Percentiles rank a stretch among this genome's conserved stretches.
Conservation (phyloP, 2,888 invertebrate genomes). For the Bugula neritina region DNA sequence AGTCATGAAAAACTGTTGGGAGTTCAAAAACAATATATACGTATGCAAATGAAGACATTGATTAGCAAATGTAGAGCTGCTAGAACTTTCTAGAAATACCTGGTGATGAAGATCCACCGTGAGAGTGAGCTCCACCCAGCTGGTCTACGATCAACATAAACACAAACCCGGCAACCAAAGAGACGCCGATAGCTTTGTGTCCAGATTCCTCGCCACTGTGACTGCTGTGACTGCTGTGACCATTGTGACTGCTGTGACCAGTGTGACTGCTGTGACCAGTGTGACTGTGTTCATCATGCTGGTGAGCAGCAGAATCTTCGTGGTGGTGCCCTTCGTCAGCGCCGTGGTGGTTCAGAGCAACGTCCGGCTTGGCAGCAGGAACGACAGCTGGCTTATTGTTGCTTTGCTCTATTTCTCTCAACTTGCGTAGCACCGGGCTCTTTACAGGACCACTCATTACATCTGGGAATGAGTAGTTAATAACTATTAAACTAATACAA, state of each 20-base stretch:
- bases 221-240: too few relatives aligned
- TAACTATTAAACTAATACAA: too few relatives aligned
- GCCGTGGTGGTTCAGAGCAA: constrained; percentile 24
- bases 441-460: neutral
- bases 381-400: neutral
- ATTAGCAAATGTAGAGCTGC: too few relatives aligned
- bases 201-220: constrained; percentile 56
- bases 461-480: neutral
- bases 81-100: too few relatives aligned
- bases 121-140: constrained; percentile 51
- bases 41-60: too few relatives aligned
- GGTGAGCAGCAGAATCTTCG: neutral
- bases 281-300: neutral
- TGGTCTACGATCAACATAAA: constrained; percentile 97
- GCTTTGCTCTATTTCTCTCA: neutral
- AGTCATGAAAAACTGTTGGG: too few relatives aligned
- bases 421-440: neutral
- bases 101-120: constrained; percentile 28
- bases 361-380: neutral
- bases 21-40: too few relatives aligned
- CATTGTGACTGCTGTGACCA: neutral
- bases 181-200: constrained; percentile 80
- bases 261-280: constrained; percentile 24
- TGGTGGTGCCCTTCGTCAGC: constrained; percentile 27
- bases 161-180: constrained; percentile 88